Conservation (phyloP, 2,797 vertebrate species). For the Hipposideros larvatus region DNA sequence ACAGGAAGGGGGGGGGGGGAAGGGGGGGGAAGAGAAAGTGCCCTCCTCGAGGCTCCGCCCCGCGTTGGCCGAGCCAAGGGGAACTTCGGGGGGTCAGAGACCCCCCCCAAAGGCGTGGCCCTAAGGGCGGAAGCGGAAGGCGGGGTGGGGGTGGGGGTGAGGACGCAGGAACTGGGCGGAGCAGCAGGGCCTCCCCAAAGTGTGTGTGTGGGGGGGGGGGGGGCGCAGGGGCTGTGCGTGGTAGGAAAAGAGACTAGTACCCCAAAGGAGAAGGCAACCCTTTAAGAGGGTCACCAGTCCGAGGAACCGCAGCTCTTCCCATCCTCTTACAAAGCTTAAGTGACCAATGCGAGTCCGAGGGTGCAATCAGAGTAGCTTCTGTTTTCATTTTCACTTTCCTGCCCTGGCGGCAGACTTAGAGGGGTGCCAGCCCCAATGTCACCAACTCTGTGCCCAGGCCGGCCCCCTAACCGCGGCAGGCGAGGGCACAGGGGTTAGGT, state of each 20-base stretch:
- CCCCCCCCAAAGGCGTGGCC: not conserved
- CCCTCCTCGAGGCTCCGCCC: accelerated
- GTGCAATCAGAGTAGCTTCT: not conserved
- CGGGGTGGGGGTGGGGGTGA: too few relatives aligned
- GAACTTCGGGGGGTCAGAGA: accelerated
- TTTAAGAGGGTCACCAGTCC: too few relatives aligned
- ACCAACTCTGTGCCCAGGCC: not conserved
- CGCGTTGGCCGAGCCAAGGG: accelerated
- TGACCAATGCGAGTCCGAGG: not conserved
- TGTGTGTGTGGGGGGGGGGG: too few relatives aligned
- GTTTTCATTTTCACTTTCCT: not conserved
- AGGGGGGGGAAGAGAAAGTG: not conserved
- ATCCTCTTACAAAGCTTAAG: not conserved
- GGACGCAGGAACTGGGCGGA: accelerated
- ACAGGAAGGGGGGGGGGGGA: accelerated
- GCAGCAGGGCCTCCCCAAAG: accelerated
- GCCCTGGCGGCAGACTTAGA: not conserved
- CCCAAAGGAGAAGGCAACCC: not conserved
- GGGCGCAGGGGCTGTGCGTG: accelerated
- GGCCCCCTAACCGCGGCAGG: too few relatives aligned
- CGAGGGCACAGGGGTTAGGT: not conserved
- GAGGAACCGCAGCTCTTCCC: accelerated
- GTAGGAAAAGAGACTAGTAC: not conserved
- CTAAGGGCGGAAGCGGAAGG: accelerated
- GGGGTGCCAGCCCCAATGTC: not conserved